phyloP scores from a whole-genome alignment of 2,888 invertebrate genomes.

The Caenorhabditis sp. region DNA sequence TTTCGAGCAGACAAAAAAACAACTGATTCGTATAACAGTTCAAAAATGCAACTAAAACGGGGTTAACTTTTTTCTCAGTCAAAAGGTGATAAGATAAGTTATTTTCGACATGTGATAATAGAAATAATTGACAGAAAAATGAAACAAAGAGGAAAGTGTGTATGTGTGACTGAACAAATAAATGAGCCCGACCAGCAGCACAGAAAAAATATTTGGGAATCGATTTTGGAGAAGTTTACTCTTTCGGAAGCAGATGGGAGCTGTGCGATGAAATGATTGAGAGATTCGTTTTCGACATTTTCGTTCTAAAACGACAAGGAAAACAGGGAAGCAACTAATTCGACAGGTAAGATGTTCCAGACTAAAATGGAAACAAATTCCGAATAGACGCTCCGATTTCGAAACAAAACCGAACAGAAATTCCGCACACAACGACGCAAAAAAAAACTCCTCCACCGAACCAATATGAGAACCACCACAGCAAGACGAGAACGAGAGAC shows the following conservation, averaged over 20 bases:
- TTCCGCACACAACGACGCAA: slow-evolving; percentile 18
- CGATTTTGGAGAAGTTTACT: slow-evolving; percentile 1
- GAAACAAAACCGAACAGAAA: slow-evolving; percentile 34
- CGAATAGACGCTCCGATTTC: slow-evolving; percentile 17
- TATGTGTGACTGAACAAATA: slow-evolving; percentile 8
- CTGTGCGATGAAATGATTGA: not conserved
- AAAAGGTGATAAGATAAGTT: not conserved
- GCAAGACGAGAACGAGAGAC: not conserved
- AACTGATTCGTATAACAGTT: not conserved
- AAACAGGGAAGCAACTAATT: not conserved
- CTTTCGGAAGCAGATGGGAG: not conserved
- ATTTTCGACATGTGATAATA: not conserved
- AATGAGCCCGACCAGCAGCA: too few species aligned
- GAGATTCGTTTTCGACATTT: not conserved
- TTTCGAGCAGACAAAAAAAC: too few species aligned
- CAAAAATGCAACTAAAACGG: not conserved
- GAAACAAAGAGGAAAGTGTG: slow-evolving; percentile 4
- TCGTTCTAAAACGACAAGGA: not conserved
- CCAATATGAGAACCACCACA: slow-evolving; percentile 23
- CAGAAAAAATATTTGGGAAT: not conserved
- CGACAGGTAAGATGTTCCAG: too few species aligned
- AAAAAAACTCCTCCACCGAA: slow-evolving; percentile 15
- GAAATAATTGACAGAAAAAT: slow-evolving; percentile 7
- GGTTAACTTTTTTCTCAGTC: not conserved
- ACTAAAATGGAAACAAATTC: too few species aligned